A percentile compares a stretch with the other conserved stretches of the same genome.
Evolutionary conservation across 2,113 vertebrate genomes (phyloP).

Genomic region (Antechinus flavipes): DNA sequence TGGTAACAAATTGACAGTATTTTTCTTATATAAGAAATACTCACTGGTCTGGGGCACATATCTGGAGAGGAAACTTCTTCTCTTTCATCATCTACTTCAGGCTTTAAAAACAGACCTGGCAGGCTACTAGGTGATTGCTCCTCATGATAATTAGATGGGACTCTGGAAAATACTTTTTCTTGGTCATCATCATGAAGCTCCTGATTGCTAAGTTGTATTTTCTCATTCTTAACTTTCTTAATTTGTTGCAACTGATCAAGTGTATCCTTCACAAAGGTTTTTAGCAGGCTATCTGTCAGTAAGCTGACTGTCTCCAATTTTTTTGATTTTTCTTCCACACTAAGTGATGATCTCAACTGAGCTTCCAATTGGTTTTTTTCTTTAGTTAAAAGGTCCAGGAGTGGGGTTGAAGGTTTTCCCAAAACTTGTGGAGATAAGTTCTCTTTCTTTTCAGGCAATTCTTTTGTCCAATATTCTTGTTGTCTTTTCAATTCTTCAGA

Average conservation of each 20-base stretch:
- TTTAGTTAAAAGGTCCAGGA: slow-evolving; percentile 87
- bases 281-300: slow-evolving; percentile 90
- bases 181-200: slow-evolving; percentile 72
- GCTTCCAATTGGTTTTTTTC: slow-evolving; percentile 86
- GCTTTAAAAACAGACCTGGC: slow-evolving; percentile 83
- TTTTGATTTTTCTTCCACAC: slow-evolving; percentile 76
- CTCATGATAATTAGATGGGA: slow-evolving; percentile 60
- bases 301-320: slow-evolving; percentile 84
- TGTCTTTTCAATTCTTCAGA: slow-evolving; percentile 82
- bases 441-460: slow-evolving; percentile 79
- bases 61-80: slow-evolving; percentile 96
- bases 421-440: slow-evolving; percentile 64
- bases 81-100: slow-evolving; percentile 87
- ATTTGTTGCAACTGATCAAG: slow-evolving; percentile 91
- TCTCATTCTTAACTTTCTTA: slow-evolving; percentile 90
- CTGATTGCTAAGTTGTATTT: slow-evolving; percentile 89
- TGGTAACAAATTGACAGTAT: slow-evolving; percentile 18
- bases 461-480: slow-evolving; percentile 73
- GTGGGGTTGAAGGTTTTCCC: slow-evolving; percentile 83
- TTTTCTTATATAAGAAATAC: slow-evolving; percentile 78
- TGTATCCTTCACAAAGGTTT: slow-evolving; percentile 89
- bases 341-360: slow-evolving; percentile 78
- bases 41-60: slow-evolving; percentile 92
- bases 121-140: slow-evolving; percentile 80
- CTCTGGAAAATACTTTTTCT: slow-evolving; percentile 53